These are phyloP conservation scores for Chironomus riparius DNA, from an alignment of 2,888 invertebrate genomes.

Conservation along the genomic window DNA sequence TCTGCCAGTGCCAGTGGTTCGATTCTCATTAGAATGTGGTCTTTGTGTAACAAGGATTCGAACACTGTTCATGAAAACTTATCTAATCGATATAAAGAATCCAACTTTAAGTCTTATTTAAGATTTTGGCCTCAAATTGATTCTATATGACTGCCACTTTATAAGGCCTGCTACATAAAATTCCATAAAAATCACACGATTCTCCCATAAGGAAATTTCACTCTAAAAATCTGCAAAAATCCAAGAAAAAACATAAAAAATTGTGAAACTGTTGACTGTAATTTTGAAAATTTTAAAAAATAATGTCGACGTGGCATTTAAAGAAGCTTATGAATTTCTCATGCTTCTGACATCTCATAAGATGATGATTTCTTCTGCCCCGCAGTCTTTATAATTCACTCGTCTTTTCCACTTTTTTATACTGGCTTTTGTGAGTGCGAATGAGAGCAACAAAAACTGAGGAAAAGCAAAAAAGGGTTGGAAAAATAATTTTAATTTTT, in stretches of 20 bases:
- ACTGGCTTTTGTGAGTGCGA: background rate
- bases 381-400: slow-evolving; percentile 4
- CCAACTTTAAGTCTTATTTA: too few species aligned
- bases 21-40: too few species aligned
- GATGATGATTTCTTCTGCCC: slow-evolving; percentile 11
- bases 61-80: too few species aligned
- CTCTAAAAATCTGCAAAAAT: too few species aligned
- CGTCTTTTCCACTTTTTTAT: background rate
- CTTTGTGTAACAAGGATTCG: too few species aligned
- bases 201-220: too few species aligned
- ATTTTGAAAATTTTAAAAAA: background rate
- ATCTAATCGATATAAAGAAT: too few species aligned
- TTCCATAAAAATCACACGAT: too few species aligned
- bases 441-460: background rate
- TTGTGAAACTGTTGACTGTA: slow-evolving; percentile 9
- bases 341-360: slow-evolving; percentile 20
- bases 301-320: background rate
- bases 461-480: slow-evolving; percentile 15
- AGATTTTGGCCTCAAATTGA: too few species aligned
- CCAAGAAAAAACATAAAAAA: background rate
- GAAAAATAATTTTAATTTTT: slow-evolving; percentile 16
- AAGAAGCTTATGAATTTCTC: slow-evolving; percentile 19
- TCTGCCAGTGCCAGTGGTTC: too few species aligned
- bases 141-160: too few species aligned
- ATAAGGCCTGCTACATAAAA: too few species aligned